These are phyloP conservation scores for Drosophila fuyamai DNA, from an alignment of 1,140 invertebrate genomes.

Conservation along the genomic window DNA sequence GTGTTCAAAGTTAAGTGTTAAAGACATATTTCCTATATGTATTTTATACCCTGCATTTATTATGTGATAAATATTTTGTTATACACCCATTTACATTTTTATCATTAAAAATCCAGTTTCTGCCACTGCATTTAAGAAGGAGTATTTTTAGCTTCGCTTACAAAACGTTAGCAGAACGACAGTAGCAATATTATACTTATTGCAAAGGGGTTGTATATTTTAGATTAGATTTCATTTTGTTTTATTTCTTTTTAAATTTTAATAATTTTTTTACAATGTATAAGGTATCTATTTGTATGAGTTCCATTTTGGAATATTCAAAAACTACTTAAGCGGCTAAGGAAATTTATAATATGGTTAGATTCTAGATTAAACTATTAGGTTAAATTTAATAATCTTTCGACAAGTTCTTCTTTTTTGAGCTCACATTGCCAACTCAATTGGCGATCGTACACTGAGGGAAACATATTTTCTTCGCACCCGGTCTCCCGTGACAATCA, in stretches of 20 bases:
- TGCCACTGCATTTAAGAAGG: neutral
- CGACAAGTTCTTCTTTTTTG: too few species aligned
- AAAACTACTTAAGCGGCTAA: too few species aligned
- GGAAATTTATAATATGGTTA: too few species aligned
- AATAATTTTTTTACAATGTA: too few species aligned
- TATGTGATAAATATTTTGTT: neutral
- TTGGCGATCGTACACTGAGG: neutral
- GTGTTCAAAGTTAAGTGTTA: neutral
- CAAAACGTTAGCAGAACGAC: neutral
- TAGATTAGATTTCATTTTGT: too few species aligned
- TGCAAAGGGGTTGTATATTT: neutral
- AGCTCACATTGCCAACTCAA: neutral
- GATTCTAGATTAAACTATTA: too few species aligned
- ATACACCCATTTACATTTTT: neutral
- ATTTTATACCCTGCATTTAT: neutral
- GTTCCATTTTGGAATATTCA: too few species aligned
- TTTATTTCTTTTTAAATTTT: too few species aligned
- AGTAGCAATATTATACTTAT: neutral
- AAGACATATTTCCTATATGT: neutral
- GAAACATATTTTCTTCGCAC: neutral
- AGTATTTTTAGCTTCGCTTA: neutral
- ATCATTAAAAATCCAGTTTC: neutral
- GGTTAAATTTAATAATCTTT: too few species aligned
- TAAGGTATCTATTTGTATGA: too few species aligned
- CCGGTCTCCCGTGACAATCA: conserved; percentile 20